Conservation (phyloP, 2,113 vertebrate genomes). For the Noturus placidus region DNA sequence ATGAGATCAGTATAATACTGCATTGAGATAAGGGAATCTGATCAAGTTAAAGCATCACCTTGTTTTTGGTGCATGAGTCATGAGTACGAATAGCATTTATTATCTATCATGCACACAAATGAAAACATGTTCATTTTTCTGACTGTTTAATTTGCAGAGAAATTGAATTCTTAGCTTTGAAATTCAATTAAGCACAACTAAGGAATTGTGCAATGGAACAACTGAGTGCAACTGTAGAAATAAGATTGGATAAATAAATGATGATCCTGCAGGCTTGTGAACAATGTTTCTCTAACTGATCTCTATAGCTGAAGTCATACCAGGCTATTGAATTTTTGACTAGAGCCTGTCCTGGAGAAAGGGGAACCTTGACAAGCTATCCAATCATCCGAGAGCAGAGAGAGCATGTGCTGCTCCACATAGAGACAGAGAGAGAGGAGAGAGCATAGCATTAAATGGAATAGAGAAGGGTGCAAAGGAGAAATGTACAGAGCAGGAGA, state of each 20-base stretch:
- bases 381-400: slow-evolving; percentile 49
- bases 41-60: background rate
- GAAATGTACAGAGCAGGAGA: background rate
- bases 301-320: slow-evolving; percentile 21
- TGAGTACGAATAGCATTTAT: background rate
- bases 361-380: slow-evolving; percentile 58
- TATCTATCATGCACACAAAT: background rate
- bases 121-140: background rate
- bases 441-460: background rate
- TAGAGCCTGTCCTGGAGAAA: slow-evolving; percentile 49
- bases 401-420: background rate
- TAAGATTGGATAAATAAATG: slow-evolving; percentile 14
- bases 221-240: background rate
- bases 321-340: slow-evolving; percentile 50
- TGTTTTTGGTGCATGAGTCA: background rate
- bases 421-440: background rate
- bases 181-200: background rate
- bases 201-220: background rate
- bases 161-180: background rate
- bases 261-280: background rate
- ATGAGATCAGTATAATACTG: background rate
- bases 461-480: background rate
- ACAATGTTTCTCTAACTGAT: slow-evolving; percentile 21
- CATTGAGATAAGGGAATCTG: background rate
- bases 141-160: background rate